Base-by-base conservation (phyloP, 2,113 vertebrate genomes). In the Catharus minimus region DNA sequence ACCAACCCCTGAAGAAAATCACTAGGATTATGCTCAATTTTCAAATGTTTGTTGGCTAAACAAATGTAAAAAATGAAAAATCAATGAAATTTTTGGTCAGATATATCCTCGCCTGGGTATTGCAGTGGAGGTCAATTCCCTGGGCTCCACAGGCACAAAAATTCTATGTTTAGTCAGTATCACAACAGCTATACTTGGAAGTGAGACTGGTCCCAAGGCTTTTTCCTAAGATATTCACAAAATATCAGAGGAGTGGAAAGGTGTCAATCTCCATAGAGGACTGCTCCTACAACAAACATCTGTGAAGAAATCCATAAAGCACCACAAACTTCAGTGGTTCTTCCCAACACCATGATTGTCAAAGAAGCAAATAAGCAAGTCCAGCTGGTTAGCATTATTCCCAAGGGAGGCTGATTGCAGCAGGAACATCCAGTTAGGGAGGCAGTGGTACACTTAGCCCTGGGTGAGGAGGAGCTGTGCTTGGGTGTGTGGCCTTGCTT, bases 341-440 rank as follows among this genome's bases (percentile, higher is more conserved):
- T 46, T 75, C 49, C 65, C 38, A 58, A 21, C 15, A 23, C 7
- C 9, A 1, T 17, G 44, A 61, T 52, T 24, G 46, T 13, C 60
- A 91, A 71, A 47, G 58, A 79, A 23, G 49, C 1, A 53, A 64
- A 76, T 6, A 18, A 64, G 12, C 30, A 33, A 41, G 11, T 55
- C n/a, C 62, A 61, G 15, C 2, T 47, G 13, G 7, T 33, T 20
- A 47, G 16, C 0, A 0, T 24, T 44, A 58, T 28, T 66, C 28
- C 60, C 22, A 32, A 76, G 22, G 27, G 36, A 36, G 13, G 24
- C 6, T 56, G 30, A 39, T 5, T 65, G 44, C 36, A 73, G 55
- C 27, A 64, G 55, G 27, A 65, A 19, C 22, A n/a, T 9, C 7
- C 44, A 30, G 28, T 13, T 23, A 46, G 50, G 10, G 10, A 83